Percentiles rank a stretch among this genome's conserved stretches.
Conservation (phyloP, 53 echinoderm and acorn worm species). For the Antedon mediterranea region DNA sequence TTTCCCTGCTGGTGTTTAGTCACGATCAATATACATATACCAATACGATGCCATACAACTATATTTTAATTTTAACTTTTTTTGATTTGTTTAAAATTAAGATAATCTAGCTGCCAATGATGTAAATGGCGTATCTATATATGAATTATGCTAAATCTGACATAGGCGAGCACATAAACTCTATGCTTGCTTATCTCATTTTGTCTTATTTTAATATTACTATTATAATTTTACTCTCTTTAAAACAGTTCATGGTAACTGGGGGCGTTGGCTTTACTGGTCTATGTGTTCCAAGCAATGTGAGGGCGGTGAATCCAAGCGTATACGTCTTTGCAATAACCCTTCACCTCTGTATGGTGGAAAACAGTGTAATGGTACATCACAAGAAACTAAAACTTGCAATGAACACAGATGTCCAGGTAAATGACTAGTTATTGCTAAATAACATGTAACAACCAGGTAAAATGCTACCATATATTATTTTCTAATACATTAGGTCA, state of each 20-base stretch:
- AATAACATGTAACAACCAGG: background rate
- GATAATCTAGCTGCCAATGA: no score
- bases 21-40: no score
- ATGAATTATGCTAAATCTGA: no score
- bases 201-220: no score
- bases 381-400: conserved; percentile 16
- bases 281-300: conserved; percentile 37
- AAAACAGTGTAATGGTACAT: conserved; percentile 22
- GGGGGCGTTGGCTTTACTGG: conserved; percentile 70
- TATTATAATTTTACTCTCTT: background rate
- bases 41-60: no score
- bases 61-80: no score
- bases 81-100: no score
- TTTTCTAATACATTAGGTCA: background rate
- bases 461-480: background rate
- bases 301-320: conserved; percentile 35
- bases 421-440: conserved; percentile 5
- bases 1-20: no score
- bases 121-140: no score
- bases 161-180: no score
- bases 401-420: conserved; percentile 47
- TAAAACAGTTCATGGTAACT: conserved; percentile 47
- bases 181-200: no score
- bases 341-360: conserved; percentile 67
- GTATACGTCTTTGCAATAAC: conserved; percentile 62